phyloP scores from a whole-genome alignment of 30 jellyfish, hydroid and myxozoan genomes.

The Hydra vulgaris region DNA sequence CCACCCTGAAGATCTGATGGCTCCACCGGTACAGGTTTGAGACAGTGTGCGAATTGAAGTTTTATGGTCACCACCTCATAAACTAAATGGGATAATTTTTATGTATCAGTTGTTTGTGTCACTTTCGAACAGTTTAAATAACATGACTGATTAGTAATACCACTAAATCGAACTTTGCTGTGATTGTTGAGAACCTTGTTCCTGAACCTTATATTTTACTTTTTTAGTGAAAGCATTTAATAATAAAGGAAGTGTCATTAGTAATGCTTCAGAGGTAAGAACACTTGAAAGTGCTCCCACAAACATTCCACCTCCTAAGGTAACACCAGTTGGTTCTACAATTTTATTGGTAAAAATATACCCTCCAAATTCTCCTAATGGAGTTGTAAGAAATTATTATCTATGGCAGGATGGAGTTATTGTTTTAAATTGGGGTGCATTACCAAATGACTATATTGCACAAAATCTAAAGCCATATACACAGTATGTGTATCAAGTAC shows the following conservation, averaged over 20 bases:
- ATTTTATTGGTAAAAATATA: conserved; percentile 54
- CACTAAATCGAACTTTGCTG: conserved; percentile 23
- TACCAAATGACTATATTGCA: conserved; percentile 19
- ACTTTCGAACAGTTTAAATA: conserved; percentile 15
- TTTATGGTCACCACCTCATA: conserved; percentile 60
- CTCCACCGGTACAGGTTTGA: conserved; percentile 70
- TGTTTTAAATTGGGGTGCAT: background rate
- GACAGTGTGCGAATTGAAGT: conserved; percentile 77
- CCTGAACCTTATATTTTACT: conserved; percentile 62
- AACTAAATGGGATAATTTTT: conserved; percentile 53
- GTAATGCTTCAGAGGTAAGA: conserved; percentile 46
- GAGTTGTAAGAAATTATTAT: conserved; percentile 43
- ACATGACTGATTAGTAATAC: conserved; percentile 22
- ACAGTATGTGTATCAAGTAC: conserved; percentile 52
- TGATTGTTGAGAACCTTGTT: conserved; percentile 37
- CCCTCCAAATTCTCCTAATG: conserved; percentile 71
- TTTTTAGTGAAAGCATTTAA: conserved; percentile 76
- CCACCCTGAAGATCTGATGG: conserved; percentile 69
- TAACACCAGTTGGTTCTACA: conserved; percentile 33
- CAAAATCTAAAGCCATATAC: conserved; percentile 60
- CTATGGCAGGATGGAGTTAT: conserved; percentile 36
- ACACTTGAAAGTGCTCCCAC: conserved; percentile 93
- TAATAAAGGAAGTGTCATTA: conserved; percentile 58
- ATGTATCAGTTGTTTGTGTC: conserved; percentile 39
- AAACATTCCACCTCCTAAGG: conserved; percentile 57